Base-by-base conservation (phyloP, 2,888 invertebrate genomes). In the Nymphalis polychloros region DNA sequence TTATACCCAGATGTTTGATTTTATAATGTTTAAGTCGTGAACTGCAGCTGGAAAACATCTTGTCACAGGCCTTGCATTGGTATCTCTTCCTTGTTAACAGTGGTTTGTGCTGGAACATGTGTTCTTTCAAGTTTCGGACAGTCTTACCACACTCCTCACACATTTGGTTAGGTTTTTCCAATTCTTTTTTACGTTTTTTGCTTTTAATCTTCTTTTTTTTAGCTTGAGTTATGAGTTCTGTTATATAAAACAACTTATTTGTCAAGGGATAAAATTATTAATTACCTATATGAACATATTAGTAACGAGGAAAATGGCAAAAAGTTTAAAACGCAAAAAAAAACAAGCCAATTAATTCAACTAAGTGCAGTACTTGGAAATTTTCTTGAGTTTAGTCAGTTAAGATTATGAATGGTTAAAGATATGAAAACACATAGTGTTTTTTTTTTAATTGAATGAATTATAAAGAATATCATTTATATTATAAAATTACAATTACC, bases 61-160 rank as follows among this genome's bases (percentile, higher is more conserved):
- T 87, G 8, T 86, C 85, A 69, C 92, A 92, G 2, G 75, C 23
- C 49, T 82, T 81, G 71, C 92, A 92, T 27, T 81, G 79, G 8
- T 80, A 67, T 5, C 73, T 75, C 72, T 75, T 82, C 2, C 84
- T 76, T 13, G 76, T 72, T 0, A 75, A 70, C 0, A 65, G 20
- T 0, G 88, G 85, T 47, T 76, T 48, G 67, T 91, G 91, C 8
- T 69, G 71, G 16, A 72, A 64, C 31, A 80, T 74, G 46, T 92
- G 92, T 0, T 79, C 73, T 48, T 81, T 85, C 7, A 92, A 64
- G 64, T 89, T 82, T 2, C 78, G 77, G 0, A 90, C 88, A 0
- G 78, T 75, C 59, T 86, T 85, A 0, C 92, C 92, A 59, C 92
- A 92, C 68, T 86, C 85, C 1, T 86, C 89, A 72, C 92, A 92